phyloP scores from a whole-genome alignment of 35 echinoderm and acorn worm species.

The Ophiothrix spiculata region DNA sequence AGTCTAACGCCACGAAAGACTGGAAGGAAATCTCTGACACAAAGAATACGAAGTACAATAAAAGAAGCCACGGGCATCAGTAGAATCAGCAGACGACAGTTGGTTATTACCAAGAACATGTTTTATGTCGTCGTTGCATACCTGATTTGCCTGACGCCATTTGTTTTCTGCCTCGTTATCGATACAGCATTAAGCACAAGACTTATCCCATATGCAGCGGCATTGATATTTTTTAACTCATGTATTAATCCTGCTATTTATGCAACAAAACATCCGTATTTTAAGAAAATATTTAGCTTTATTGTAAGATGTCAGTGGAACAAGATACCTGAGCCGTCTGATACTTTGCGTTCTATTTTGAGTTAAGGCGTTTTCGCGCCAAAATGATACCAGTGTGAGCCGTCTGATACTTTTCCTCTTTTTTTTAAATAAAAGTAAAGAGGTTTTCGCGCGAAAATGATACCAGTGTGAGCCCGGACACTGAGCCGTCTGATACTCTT shows the following conservation, averaged over 20 bases:
- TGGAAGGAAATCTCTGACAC: neutral
- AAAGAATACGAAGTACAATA: neutral
- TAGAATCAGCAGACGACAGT: slow-evolving; percentile 48
- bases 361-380: too few species aligned
- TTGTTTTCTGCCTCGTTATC: slow-evolving; percentile 55
- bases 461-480: too few species aligned
- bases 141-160: slow-evolving; percentile 75
- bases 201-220: slow-evolving; percentile 70
- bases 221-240: slow-evolving; percentile 57
- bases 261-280: slow-evolving; percentile 81
- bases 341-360: neutral
- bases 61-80: slow-evolving; percentile 1
- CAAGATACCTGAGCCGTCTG: neutral
- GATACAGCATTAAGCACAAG: slow-evolving; percentile 37
- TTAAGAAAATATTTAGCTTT: slow-evolving; percentile 26
- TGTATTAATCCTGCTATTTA: slow-evolving; percentile 90
- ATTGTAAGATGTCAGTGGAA: neutral
- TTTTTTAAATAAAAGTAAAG: too few species aligned
- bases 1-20: neutral
- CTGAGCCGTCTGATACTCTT: too few species aligned
- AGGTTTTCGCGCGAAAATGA: too few species aligned
- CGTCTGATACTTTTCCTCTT: too few species aligned
- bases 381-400: too few species aligned
- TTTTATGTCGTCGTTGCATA: slow-evolving; percentile 84
- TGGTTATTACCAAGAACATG: slow-evolving; percentile 79